Evolutionary conservation across 1,140 invertebrate species (phyloP), one percentile per base, ranked within the genome.

Genomic region (Drosophila subobscura): DNA sequence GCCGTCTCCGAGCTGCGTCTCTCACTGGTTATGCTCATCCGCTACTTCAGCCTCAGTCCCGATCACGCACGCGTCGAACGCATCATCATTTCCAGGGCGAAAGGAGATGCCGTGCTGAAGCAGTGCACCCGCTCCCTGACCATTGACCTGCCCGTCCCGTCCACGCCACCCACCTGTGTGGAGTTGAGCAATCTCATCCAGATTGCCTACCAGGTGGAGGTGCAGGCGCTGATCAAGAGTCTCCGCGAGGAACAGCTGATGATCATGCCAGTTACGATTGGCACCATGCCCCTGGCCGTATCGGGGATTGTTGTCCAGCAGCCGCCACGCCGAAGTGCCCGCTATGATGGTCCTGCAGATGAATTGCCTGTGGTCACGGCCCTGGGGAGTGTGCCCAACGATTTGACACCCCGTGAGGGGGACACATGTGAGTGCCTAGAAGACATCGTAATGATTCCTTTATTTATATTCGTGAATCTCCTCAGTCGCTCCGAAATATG

Each of bases 161-260:
- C 95, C 1, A 90, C 95, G 64, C 95, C 95, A 8, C 95, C 95
- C 94, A 95, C 95, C 0, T 91, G 90, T 86, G 91, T 96, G 1
- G 92, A 93, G 16, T 93, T 94, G 70, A 96, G 95, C 74, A 92
- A 92, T 29, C 93, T 96, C 6, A 86, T 86, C 60, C 94, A 95
- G 90, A 91, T 96, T 56, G 93, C 94, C 71, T 96, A 96, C 91
- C 93, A 94, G 73, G 68, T 96, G 16, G 93, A 94, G 89, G 93
- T 96, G 16, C 89, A 91, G 71, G 91, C 92, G 1, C 54, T 79
- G 44, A 64, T 91, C 5, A 90, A 89, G 54, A 80, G 91, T 25
- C 60, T 92, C 4, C 91, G 93, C 70, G 81, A 91, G 49, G 93
- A 93, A 73, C 90, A 94, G 49, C 75, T 83, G 5, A 83, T 91